phyloP scores from a whole-genome alignment of 1,140 invertebrate genomes.

The Cotesia typhae region DNA sequence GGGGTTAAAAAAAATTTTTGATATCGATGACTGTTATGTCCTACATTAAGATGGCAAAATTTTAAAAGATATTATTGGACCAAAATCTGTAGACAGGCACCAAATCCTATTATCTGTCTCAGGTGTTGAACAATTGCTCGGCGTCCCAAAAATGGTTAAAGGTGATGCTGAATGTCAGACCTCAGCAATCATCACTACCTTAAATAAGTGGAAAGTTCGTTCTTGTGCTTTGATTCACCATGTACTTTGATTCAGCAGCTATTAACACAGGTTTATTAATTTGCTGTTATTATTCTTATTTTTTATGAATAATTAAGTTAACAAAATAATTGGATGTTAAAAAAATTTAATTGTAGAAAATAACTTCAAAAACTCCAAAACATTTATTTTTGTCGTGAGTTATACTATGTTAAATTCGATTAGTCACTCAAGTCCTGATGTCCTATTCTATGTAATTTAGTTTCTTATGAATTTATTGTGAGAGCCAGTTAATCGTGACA shows the following conservation, averaged over 20 bases:
- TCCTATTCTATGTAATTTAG: no score
- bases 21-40: not conserved
- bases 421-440: no score
- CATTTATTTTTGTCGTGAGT: no score
- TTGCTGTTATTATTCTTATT: not conserved
- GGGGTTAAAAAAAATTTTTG: no score
- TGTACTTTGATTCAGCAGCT: not conserved
- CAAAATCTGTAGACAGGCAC: not conserved
- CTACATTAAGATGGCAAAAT: slow-evolving; percentile 7
- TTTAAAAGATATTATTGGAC: not conserved
- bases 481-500: no score
- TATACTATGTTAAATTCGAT: no score
- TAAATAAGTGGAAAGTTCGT: not conserved
- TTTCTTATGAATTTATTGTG: not conserved
- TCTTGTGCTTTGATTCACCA: not conserved
- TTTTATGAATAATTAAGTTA: not conserved
- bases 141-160: not conserved
- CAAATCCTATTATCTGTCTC: not conserved
- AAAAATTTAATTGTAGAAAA: no score
- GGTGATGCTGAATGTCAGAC: not conserved
- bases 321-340: no score
- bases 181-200: not conserved
- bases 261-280: not conserved
- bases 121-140: not conserved
- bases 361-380: no score